phyloP scores from a whole-genome alignment of 1,140 invertebrate species.

The Atta colombica region DNA sequence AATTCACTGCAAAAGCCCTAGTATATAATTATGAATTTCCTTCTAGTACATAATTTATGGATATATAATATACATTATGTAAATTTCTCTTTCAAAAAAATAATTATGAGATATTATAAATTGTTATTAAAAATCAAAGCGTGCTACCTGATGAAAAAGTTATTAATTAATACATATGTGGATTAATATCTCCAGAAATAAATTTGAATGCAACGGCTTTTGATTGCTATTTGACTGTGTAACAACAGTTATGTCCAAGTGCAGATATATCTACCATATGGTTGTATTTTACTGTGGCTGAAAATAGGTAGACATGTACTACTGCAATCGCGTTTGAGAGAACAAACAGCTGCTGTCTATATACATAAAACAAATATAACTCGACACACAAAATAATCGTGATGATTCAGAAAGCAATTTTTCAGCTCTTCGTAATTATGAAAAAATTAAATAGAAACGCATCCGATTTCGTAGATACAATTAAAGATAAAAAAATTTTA shows the following conservation, averaged over 20 bases:
- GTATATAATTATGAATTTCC: too few species aligned
- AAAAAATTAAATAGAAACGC: background rate
- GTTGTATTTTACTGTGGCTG: conserved; percentile 17
- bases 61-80: too few species aligned
- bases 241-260: background rate
- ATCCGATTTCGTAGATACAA: too few species aligned
- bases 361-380: background rate
- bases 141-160: background rate
- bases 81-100: too few species aligned
- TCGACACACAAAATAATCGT: background rate
- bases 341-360: background rate
- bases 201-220: background rate
- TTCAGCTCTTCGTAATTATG: background rate
- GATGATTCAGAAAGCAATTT: background rate
- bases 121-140: background rate
- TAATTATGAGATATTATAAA: background rate
- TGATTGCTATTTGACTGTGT: background rate
- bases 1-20: too few species aligned
- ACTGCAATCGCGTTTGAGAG: background rate
- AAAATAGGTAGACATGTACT: conserved; percentile 29
- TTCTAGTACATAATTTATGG: too few species aligned
- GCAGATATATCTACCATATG: background rate
- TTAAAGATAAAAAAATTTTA: background rate
- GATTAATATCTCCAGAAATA: conserved; percentile 16
- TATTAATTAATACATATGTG: background rate